phyloP scores from a whole-genome alignment of 2,888 invertebrate genomes.

The Drosophila neotestacea region DNA sequence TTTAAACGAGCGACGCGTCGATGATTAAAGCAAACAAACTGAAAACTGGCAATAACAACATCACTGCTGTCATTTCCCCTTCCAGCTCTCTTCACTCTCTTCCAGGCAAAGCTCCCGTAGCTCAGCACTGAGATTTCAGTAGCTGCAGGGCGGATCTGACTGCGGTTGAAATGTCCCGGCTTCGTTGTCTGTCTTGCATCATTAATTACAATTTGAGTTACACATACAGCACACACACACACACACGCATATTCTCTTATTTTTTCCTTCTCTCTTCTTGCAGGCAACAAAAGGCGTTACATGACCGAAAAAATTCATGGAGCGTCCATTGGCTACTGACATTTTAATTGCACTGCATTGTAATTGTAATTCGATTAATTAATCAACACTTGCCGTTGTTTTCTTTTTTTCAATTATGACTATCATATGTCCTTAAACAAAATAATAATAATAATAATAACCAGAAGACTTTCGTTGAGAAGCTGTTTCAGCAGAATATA shows the following conservation, averaged over 20 bases:
- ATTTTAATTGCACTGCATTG: conserved; percentile 78
- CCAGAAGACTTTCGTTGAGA: not conserved
- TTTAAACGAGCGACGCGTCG: conserved; percentile 69
- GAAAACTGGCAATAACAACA: conserved; percentile 17
- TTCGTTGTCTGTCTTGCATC: conserved; percentile 72
- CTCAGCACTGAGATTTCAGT: conserved; percentile 51
- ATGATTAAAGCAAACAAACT: conserved; percentile 75
- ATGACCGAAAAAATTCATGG: conserved; percentile 40
- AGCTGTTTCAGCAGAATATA: not conserved
- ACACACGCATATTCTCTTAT: conserved; percentile 18
- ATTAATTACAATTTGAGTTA: conserved; percentile 78
- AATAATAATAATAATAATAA: conserved; percentile 12
- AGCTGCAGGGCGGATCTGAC: conserved; percentile 35
- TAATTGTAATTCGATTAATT: conserved; percentile 72
- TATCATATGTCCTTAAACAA: conserved; percentile 45
- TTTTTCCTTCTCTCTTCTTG: not conserved
- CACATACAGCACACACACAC: conserved; percentile 53
- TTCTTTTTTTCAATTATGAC: conserved; percentile 24
- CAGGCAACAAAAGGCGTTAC: conserved; percentile 34
- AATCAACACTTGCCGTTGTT: conserved; percentile 62
- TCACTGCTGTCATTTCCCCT: not conserved
- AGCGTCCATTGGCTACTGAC: conserved; percentile 50
- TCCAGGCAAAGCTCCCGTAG: conserved; percentile 33
- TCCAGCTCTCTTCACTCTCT: not conserved
- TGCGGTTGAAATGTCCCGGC: conserved; percentile 48